Percentiles rank a stretch among this genome's conserved stretches.
phyloP scores from a whole-genome alignment of 2,797 vertebrate species.

The Myotis pilosus region DNA sequence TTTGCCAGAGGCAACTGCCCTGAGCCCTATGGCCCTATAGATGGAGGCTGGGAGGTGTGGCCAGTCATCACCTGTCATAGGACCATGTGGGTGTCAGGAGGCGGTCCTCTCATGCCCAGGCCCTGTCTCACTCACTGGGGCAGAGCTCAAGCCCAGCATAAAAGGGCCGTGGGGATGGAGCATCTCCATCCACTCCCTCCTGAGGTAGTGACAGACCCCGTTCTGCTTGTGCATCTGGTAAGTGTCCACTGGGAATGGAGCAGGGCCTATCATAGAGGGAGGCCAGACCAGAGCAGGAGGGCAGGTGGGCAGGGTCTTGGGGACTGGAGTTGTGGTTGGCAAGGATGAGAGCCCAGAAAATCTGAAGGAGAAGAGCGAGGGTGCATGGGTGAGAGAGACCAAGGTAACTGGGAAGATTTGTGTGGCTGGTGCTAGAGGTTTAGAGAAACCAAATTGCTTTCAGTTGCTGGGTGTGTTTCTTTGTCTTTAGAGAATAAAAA shows the following conservation, averaged over 20 bases:
- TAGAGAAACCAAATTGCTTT: neutral
- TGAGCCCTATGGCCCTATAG: neutral
- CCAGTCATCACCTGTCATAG: neutral
- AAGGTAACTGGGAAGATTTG: neutral
- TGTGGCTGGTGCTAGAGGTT: neutral
- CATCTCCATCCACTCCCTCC: neutral
- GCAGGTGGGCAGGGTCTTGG: neutral
- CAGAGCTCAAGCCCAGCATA: neutral
- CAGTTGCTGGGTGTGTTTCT: neutral
- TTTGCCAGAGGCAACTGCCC: neutral
- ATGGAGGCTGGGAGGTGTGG: neutral
- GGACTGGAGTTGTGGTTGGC: neutral
- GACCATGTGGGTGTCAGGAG: neutral
- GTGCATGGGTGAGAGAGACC: neutral
- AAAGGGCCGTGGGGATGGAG: neutral
- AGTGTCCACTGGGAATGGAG: neutral
- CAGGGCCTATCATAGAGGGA: neutral
- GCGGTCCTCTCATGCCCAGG: neutral
- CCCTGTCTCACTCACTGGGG: conserved; percentile 38
- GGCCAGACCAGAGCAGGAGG: neutral
- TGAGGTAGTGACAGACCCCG: neutral
- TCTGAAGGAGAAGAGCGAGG: neutral
- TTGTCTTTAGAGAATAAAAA: neutral
- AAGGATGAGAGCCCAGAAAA: neutral
- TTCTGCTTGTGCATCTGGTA: neutral